A percentile compares a stretch with the other conserved stretches of the same genome.
Evolutionary conservation across 2,888 invertebrate genomes (phyloP).

Genomic region (Tetragonisca angustula): DNA sequence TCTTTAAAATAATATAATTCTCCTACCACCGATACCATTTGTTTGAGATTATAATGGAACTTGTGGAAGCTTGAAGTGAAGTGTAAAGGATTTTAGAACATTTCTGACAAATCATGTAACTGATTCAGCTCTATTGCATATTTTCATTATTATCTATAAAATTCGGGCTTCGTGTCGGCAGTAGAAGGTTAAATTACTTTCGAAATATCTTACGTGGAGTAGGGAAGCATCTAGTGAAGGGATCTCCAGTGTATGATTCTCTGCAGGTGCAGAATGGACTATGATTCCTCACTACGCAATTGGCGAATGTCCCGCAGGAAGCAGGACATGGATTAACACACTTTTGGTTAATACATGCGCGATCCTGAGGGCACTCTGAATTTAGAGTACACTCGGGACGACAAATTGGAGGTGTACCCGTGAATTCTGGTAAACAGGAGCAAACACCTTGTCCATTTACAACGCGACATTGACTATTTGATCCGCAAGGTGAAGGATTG

Average conservation of each 20-base stretch:
- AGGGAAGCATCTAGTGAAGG: constrained; percentile 88
- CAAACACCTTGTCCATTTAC: constrained; percentile 88
- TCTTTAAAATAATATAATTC: not conserved
- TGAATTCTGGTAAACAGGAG: constrained; percentile 89
- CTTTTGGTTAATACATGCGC: constrained; percentile 90
- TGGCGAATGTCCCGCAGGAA: constrained; percentile 91
- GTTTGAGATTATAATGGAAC: too few species aligned
- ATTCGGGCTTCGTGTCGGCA: too few species aligned
- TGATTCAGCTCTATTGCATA: too few species aligned
- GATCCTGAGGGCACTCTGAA: constrained; percentile 90
- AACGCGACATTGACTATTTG: constrained; percentile 88
- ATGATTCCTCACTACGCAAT: constrained; percentile 92
- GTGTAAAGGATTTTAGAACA: too few species aligned
- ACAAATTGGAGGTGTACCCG: constrained; percentile 88
- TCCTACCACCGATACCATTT: too few species aligned
- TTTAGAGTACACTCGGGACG: constrained; percentile 92
- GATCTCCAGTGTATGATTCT: constrained; percentile 90
- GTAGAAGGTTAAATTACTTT: not conserved
- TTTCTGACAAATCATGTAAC: too few species aligned
- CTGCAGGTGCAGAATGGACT: constrained; percentile 94
- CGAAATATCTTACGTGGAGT: constrained; percentile 32
- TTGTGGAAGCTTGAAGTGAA: too few species aligned
- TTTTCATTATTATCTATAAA: too few species aligned
- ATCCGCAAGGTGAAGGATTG: constrained; percentile 88
- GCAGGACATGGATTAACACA: constrained; percentile 93